Conservation (phyloP, 2,113 vertebrate genomes). For the Hypomesus transpacificus region DNA sequence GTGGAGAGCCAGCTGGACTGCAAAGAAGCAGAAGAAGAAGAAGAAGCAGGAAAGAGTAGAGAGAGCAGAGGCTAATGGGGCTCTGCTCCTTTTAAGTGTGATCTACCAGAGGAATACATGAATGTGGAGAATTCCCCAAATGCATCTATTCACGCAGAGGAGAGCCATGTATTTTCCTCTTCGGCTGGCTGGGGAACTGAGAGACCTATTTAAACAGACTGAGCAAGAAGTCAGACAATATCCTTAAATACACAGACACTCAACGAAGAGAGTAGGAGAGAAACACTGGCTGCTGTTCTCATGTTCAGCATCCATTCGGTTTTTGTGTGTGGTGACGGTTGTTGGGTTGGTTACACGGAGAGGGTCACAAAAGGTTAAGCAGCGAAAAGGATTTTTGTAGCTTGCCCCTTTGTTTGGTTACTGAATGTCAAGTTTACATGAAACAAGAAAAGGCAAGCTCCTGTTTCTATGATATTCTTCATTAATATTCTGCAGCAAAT, state of each 20-base stretch:
- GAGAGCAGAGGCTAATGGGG: slow-evolving; percentile 45
- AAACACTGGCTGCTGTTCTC: too few relatives aligned
- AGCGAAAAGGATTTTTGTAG: too few relatives aligned
- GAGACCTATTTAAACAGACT: slow-evolving; percentile 10
- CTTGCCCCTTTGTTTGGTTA: neutral
- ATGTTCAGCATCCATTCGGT: too few relatives aligned
- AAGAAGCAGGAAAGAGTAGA: slow-evolving; percentile 11
- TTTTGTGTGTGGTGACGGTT: too few relatives aligned
- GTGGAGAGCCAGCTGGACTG: slow-evolving; percentile 62
- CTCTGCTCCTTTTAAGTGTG: slow-evolving; percentile 65
- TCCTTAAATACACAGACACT: neutral
- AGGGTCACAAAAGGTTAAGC: too few relatives aligned
- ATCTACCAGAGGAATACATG: slow-evolving; percentile 62
- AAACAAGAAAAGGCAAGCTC: neutral
- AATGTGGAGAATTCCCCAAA: slow-evolving; percentile 41
- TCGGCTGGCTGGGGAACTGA: neutral
- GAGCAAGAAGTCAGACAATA: neutral
- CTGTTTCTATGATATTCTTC: neutral
- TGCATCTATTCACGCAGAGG: slow-evolving; percentile 26
- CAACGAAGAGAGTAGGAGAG: too few relatives aligned
- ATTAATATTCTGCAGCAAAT: neutral
- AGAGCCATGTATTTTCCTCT: neutral
- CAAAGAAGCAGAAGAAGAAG: slow-evolving; percentile 18
- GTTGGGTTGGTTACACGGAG: too few relatives aligned
- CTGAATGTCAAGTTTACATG: too few relatives aligned